Evolutionary conservation across 2,888 invertebrate species (phyloP).

Genomic region (Venusia cambrica): DNA sequence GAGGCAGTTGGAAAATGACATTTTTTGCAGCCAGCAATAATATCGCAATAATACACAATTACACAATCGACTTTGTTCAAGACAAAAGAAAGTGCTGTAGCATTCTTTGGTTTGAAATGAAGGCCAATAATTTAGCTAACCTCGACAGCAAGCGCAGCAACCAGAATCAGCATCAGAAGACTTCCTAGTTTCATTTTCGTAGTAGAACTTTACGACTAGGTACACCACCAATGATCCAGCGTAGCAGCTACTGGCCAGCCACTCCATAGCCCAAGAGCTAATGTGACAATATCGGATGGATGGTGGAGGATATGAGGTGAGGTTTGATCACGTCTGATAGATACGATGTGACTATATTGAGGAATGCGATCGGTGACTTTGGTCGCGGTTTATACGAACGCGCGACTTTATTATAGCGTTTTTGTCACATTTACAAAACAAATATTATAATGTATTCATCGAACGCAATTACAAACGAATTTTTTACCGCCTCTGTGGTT

Average conservation of each 20-base stretch:
- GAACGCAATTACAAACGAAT: too few species aligned
- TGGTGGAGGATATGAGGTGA: constrained; percentile 1
- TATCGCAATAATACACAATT: too few species aligned
- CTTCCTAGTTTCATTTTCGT: constrained; percentile 62
- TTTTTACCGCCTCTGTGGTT: too few species aligned
- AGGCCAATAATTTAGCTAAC: constrained; percentile 36
- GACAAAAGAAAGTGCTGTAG: too few species aligned
- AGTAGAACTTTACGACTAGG: constrained; percentile 53
- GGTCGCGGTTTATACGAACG: constrained; percentile 7
- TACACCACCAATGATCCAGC: constrained; percentile 57
- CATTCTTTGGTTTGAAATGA: too few species aligned
- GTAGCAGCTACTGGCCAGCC: constrained; percentile 56
- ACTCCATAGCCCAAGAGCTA: constrained; percentile 43
- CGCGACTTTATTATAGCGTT: not conserved
- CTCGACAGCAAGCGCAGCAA: constrained; percentile 47
- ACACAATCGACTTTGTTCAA: too few species aligned
- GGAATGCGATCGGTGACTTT: constrained; percentile 28
- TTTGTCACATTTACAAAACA: too few species aligned
- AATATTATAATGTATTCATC: too few species aligned
- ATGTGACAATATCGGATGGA: constrained; percentile 8
- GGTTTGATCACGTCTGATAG: constrained; percentile 41
- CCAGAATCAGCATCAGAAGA: constrained; percentile 38
- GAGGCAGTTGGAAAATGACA: too few species aligned
- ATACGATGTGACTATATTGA: constrained; percentile 46
- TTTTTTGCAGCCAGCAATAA: too few species aligned